phyloP scores from a whole-genome alignment of 2,888 invertebrate species.

The Mythimna impura region DNA sequence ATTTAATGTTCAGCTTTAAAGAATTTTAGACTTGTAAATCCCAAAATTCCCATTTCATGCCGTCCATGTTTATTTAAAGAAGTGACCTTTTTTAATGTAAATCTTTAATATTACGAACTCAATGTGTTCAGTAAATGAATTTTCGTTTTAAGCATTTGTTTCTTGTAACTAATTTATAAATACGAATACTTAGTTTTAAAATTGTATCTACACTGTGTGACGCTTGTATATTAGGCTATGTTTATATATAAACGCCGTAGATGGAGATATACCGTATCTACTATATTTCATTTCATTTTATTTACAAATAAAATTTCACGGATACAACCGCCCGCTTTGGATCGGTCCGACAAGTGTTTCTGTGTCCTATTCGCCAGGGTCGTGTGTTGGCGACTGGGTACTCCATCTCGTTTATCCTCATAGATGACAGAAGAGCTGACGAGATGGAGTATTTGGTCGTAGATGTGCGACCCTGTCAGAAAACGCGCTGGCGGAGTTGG shows the following conservation, averaged over 20 bases:
- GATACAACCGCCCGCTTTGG: no score
- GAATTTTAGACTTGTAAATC: conserved; percentile 28
- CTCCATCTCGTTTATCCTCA: no score
- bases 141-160: conserved; percentile 54
- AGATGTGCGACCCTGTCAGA: no score
- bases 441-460: no score
- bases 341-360: no score
- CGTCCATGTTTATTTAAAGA: conserved; percentile 79
- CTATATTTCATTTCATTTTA: conserved; percentile 3
- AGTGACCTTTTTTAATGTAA: conserved; percentile 76
- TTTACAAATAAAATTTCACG: not conserved
- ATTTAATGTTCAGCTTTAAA: conserved; percentile 54
- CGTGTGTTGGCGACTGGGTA: no score
- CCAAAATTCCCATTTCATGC: conserved; percentile 66
- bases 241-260: conserved; percentile 18
- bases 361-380: no score
- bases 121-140: conserved; percentile 80
- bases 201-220: conserved; percentile 39
- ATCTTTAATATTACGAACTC: conserved; percentile 71
- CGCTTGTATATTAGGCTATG: conserved; percentile 38
- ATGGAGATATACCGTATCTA: conserved; percentile 1
- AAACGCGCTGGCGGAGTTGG: no score
- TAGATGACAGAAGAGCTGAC: no score
- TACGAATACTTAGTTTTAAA: conserved; percentile 45
- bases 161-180: conserved; percentile 5